Evolutionary conservation across 1,140 invertebrate species (phyloP), one percentile per base, ranked within the genome.

Genomic region (Leptonema lineaticorne): DNA sequence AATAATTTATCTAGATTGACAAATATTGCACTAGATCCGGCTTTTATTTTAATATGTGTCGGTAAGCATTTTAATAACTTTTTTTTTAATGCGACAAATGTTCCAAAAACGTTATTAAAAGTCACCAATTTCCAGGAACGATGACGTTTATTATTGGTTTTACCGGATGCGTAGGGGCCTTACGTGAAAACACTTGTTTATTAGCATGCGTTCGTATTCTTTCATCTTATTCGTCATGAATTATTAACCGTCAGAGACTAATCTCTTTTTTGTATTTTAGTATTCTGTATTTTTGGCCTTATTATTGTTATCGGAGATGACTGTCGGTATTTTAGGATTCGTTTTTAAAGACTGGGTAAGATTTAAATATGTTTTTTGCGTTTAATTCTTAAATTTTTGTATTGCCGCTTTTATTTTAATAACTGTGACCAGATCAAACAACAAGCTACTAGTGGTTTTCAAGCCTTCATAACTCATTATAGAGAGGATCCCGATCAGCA

Each of bases 401-500:
- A 3, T 28, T 27, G 14, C 27, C 28, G 4, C 14, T 33, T 9
- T 8, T 4, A 18, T 33, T 16, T 18, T 33, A 59, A 4, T 45
- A 26, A 60, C n/a, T 26, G 18, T 46, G 24, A 22, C 18, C 75
- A 88, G 94, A 95, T 97, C 63, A 95, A 96, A 82, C 87, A 90
- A 67, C 93, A 97, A 85, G 94, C 95, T 7, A 93, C 94, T 24
- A 90, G 87, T 74, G 93, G 94, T 22, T 91, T 97, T 75, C 92
- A 95, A 81, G 91, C 92, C 4, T 96, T 97, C 78, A 97, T 98
- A 67, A 91, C 94, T 16, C 93, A 95, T 77, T 99, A 99, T 79
- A 85, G 96, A 75, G 96, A 98, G 81, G 96, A 99, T 85, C 93
- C 94, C 8, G 96, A 99, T 83, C 90, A 98, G 77, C 96, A 99